Percentiles rank a stretch among this genome's conserved stretches.
Conservation (phyloP, 2,797 vertebrate genomes). For the Poeciliopsis paucimaculata region DNA sequence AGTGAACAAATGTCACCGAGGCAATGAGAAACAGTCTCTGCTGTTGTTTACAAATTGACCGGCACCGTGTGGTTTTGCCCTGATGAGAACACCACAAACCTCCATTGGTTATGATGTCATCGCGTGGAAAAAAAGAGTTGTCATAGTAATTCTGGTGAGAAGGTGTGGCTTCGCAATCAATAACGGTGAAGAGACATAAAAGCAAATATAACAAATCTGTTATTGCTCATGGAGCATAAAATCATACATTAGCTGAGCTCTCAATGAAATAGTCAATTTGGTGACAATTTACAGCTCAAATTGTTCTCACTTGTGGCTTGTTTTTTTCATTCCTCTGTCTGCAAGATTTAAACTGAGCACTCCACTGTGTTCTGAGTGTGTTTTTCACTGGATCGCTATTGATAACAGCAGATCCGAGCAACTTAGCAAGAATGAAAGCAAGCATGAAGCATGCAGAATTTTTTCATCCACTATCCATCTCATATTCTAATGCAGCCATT, state of each 20-base stretch:
- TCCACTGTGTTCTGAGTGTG: constrained; percentile 58
- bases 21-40: constrained; percentile 62
- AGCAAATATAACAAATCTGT: constrained; percentile 61
- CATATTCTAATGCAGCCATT: constrained; percentile 76
- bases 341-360: constrained; percentile 59
- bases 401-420: constrained; percentile 57
- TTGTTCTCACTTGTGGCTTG: constrained; percentile 51
- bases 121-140: constrained; percentile 62
- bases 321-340: constrained; percentile 45
- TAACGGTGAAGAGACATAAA: constrained; percentile 56
- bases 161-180: constrained; percentile 51
- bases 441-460: constrained; percentile 61
- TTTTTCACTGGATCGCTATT: constrained; percentile 48
- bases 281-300: constrained; percentile 49
- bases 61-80: constrained; percentile 47
- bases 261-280: constrained; percentile 37
- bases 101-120: constrained; percentile 64
- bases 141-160: constrained; percentile 47
- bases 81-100: constrained; percentile 52
- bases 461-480: constrained; percentile 66
- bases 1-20: constrained; percentile 52
- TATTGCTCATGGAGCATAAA: constrained; percentile 47
- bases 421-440: constrained; percentile 53
- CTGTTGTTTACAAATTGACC: constrained; percentile 68
- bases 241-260: constrained; percentile 54